These are phyloP conservation scores for Nerophis lumbriciformis DNA, from an alignment of 2,113 vertebrate genomes.

Conservation along the genomic window DNA sequence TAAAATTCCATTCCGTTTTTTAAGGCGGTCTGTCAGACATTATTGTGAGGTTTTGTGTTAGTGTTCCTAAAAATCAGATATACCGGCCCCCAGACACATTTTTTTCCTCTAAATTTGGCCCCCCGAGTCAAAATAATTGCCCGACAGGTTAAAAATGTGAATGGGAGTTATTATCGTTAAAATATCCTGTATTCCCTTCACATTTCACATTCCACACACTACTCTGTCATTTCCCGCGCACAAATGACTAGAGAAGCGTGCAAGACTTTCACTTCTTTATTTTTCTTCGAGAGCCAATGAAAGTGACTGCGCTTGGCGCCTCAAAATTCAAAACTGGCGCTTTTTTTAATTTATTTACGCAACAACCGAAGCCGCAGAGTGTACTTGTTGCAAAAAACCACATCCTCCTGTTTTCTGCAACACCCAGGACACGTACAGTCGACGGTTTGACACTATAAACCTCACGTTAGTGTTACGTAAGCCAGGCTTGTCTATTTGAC, in stretches of 20 bases:
- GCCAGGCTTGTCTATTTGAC: background rate
- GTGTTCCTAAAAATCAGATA: too few relatives aligned
- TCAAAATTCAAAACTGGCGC: constrained; percentile 59
- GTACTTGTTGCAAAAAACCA: constrained; percentile 39
- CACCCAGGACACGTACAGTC: constrained; percentile 27
- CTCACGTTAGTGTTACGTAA: constrained; percentile 5
- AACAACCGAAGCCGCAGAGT: constrained; percentile 1
- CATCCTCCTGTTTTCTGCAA: constrained; percentile 42
- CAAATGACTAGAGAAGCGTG: too few relatives aligned
- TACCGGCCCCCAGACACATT: too few relatives aligned
- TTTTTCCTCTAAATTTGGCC: too few relatives aligned
- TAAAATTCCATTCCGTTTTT: too few relatives aligned
- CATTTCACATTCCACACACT: background rate
- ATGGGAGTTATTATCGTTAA: background rate
- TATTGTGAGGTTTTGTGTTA: too few relatives aligned
- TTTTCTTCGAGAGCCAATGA: constrained; percentile 42
- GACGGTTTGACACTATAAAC: constrained; percentile 26
- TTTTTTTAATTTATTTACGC: constrained; percentile 25
- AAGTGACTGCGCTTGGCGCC: background rate
- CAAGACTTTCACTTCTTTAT: constrained; percentile 52
- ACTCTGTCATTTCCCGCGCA: background rate
- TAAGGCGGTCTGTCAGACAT: too few relatives aligned
- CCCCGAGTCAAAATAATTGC: too few relatives aligned
- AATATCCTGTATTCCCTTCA: background rate
- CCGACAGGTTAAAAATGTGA: too few relatives aligned